These are phyloP conservation scores for Gobio gobio DNA, from an alignment of 2,113 vertebrate genomes.

Conservation along the genomic window DNA sequence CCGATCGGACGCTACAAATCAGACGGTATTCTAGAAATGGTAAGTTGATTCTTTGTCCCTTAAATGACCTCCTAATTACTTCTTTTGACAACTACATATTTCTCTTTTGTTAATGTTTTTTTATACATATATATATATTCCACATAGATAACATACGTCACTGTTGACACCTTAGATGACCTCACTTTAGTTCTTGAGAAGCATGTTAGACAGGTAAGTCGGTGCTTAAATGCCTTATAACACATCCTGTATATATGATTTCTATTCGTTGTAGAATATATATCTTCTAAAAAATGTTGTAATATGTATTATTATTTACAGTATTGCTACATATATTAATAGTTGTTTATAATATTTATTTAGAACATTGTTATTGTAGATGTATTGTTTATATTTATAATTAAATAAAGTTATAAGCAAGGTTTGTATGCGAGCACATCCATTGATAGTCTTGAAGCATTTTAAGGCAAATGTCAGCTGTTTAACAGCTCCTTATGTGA, in stretches of 20 bases:
- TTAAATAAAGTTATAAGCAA: background rate
- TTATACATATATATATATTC: slow-evolving; percentile 1
- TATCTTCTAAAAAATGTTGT: background rate
- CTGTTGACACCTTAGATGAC: slow-evolving; percentile 78
- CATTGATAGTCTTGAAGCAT: background rate
- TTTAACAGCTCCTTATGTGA: slow-evolving; percentile 6
- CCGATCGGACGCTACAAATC: slow-evolving; percentile 86
- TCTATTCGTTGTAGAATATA: background rate
- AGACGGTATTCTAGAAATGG: slow-evolving; percentile 90
- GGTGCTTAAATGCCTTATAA: background rate
- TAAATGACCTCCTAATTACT: background rate
- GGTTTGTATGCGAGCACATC: background rate
- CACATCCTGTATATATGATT: background rate
- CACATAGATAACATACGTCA: slow-evolving; percentile 79
- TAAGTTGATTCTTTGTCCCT: slow-evolving; percentile 56
- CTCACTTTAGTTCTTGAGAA: slow-evolving; percentile 82
- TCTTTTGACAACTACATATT: background rate
- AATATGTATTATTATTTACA: background rate
- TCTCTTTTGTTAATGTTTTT: background rate
- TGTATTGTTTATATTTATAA: background rate
- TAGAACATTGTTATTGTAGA: background rate
- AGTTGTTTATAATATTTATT: background rate
- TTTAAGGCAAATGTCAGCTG: background rate
- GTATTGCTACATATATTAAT: background rate
- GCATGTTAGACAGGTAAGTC: slow-evolving; percentile 84